phyloP scores from a whole-genome alignment of 2,888 invertebrate genomes.

The Perithous albicinctus region DNA sequence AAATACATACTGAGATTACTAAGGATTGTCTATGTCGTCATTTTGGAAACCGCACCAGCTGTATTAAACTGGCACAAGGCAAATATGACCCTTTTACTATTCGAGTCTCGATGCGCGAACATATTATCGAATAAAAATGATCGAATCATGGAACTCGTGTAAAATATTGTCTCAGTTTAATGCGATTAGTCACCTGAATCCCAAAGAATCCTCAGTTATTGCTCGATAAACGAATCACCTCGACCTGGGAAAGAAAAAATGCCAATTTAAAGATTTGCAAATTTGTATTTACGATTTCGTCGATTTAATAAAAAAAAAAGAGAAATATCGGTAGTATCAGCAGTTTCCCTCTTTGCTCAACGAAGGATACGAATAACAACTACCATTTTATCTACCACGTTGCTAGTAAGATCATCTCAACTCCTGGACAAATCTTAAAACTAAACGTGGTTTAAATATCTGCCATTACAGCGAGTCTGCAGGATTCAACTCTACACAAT shows the following conservation, averaged over 20 bases:
- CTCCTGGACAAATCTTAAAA: constrained; percentile 82
- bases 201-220: background rate
- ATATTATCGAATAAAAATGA: background rate
- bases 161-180: background rate
- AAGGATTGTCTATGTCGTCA: constrained; percentile 17
- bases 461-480: no score
- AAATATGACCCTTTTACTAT: constrained; percentile 55
- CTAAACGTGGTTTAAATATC: constrained; percentile 63
- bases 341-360: constrained; percentile 85
- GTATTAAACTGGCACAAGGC: constrained; percentile 32
- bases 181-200: constrained; percentile 29
- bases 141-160: constrained; percentile 13
- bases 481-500: no score
- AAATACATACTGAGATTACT: background rate
- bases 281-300: background rate
- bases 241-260: constrained; percentile 10
- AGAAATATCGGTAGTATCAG: constrained; percentile 86
- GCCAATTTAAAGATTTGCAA: background rate
- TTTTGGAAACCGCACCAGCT: constrained; percentile 58
- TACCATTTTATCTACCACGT: constrained; percentile 86
- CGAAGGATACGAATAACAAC: constrained; percentile 86
- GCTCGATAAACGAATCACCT: background rate
- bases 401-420: constrained; percentile 86
- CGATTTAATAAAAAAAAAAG: constrained; percentile 4
- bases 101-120: background rate